Evolutionary conservation across 2,797 vertebrate genomes (phyloP).

Genomic region (Acanthornis magna): DNA sequence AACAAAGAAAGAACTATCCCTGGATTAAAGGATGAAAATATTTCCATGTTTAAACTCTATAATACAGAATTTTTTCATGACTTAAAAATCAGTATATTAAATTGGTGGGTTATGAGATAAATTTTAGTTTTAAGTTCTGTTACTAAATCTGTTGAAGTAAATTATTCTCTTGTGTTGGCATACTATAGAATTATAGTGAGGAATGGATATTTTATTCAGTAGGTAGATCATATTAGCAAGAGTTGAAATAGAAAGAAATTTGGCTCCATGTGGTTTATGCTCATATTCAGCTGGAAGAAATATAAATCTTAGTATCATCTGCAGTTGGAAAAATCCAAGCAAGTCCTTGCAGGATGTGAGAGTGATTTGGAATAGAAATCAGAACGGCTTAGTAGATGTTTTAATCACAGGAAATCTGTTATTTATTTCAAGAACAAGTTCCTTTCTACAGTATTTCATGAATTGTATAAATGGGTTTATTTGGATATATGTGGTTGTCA

Average conservation of each 20-base stretch:
- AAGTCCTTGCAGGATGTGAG: neutral
- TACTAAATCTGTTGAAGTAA: neutral
- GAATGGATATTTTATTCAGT: neutral
- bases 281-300: neutral
- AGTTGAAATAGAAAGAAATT: neutral
- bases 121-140: neutral
- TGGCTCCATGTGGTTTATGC: neutral
- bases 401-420: neutral
- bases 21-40: neutral
- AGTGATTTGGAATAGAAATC: neutral
- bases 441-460: neutral
- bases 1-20: neutral
- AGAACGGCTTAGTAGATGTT: neutral
- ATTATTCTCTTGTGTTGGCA: neutral
- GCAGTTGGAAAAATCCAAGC: neutral
- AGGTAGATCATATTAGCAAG: neutral
- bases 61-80: neutral
- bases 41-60: neutral
- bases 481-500: neutral
- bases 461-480: neutral
- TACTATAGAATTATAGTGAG: neutral
- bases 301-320: neutral
- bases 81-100: neutral
- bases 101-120: neutral
- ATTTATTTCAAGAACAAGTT: neutral